Conservation (phyloP, 2,113 vertebrate genomes). For the Equus quagga region DNA sequence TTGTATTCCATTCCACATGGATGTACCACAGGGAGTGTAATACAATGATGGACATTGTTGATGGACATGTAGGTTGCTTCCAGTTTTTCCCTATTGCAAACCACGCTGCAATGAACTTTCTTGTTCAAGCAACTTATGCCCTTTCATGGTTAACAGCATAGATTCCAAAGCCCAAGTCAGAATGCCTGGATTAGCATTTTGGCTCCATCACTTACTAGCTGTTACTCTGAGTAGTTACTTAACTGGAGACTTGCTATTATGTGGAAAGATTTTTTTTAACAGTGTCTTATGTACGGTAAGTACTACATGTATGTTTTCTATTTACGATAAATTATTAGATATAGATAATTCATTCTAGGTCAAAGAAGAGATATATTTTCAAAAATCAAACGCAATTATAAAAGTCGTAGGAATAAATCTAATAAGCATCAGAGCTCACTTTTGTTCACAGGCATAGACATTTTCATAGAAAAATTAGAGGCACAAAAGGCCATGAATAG, state of each 20-base stretch:
- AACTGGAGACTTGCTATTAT: not conserved
- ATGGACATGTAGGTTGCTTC: not conserved
- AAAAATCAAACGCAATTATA: constrained; percentile 12
- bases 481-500: not conserved
- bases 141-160: not conserved
- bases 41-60: not conserved
- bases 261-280: not conserved
- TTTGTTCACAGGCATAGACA: not conserved
- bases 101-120: not conserved
- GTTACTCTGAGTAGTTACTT: not conserved
- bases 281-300: not conserved
- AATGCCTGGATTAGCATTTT: not conserved
- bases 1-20: not conserved
- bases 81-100: not conserved
- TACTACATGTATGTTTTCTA: not conserved
- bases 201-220: not conserved
- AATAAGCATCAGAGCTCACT: not conserved
- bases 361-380: not conserved
- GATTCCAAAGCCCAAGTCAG: not conserved
- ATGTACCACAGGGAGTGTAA: not conserved
- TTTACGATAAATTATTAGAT: not conserved
- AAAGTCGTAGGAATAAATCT: not conserved
- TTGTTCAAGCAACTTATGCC: not conserved
- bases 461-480: constrained; percentile 32
- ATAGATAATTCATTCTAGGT: not conserved